phyloP scores from a whole-genome alignment of 2,113 vertebrate species.

The Todiramphus chloris region DNA sequence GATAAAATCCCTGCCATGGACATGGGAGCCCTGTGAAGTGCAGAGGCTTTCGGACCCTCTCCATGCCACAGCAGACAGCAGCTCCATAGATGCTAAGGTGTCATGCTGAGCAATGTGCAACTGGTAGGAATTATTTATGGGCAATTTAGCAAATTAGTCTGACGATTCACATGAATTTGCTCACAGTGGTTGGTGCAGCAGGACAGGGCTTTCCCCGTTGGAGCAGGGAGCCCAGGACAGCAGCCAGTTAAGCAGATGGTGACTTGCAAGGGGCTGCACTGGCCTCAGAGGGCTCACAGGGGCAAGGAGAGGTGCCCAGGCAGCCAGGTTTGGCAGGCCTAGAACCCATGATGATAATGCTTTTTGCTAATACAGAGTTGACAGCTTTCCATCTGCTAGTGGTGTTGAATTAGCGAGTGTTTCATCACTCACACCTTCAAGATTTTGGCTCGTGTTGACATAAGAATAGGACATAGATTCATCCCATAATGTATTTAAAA shows the following conservation, averaged over 20 bases:
- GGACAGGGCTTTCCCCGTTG: accelerated
- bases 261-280: background rate
- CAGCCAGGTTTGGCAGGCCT: background rate
- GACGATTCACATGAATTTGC: background rate
- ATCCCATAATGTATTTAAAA: background rate
- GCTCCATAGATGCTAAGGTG: background rate
- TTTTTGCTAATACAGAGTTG: background rate
- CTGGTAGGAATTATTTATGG: background rate
- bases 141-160: slow-evolving; percentile 32
- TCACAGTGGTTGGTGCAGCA: background rate
- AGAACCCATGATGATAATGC: background rate
- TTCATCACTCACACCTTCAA: background rate
- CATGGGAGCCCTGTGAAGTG: accelerated
- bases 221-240: background rate
- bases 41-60: background rate
- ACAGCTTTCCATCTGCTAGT: background rate
- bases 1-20: background rate
- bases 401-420: background rate
- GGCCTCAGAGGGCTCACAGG: accelerated
- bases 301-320: background rate
- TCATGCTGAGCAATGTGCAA: background rate
- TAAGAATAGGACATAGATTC: background rate
- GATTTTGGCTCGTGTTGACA: background rate
- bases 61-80: background rate
- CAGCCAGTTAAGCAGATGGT: background rate